Conservation (phyloP, 2,888 invertebrate genomes). For the Acleris emargana region DNA sequence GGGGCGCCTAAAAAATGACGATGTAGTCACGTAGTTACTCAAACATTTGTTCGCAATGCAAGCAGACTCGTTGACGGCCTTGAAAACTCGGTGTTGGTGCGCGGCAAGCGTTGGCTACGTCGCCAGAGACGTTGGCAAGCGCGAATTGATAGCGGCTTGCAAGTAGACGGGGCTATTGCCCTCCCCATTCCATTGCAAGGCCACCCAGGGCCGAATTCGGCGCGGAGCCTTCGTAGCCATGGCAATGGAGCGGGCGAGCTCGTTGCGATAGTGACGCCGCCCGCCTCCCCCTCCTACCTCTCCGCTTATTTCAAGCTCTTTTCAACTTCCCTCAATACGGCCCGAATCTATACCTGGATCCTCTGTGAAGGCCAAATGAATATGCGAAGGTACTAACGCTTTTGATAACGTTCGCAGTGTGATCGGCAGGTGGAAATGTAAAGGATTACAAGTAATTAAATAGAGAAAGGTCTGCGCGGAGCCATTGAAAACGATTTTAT, state of each 20-base stretch:
- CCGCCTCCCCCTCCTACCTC: conserved; percentile 48
- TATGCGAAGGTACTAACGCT: conserved; percentile 40
- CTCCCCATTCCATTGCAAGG: conserved; percentile 84
- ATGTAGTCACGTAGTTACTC: conserved; percentile 50
- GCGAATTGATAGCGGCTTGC: conserved; percentile 73
- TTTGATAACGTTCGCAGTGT: conserved; percentile 16
- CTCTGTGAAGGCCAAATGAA: conserved; percentile 57
- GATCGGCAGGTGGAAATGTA: conserved; percentile 18
- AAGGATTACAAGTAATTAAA: conserved; percentile 29
- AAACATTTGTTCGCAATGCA: conserved; percentile 56
- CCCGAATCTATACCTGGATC: conserved; percentile 68
- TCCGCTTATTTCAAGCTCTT: conserved; percentile 71
- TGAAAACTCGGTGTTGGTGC: conserved; percentile 50
- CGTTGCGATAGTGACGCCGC: conserved; percentile 78
- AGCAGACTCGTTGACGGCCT: conserved; percentile 64
- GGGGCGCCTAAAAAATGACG: conserved; percentile 41
- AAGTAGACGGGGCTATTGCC: conserved; percentile 80
- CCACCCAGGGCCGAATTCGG: conserved; percentile 81
- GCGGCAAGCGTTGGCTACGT: conserved; percentile 45
- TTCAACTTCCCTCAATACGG: conserved; percentile 77
- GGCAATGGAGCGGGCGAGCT: conserved; percentile 69
- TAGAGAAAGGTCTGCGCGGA: conserved; percentile 16
- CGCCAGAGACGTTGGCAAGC: conserved; percentile 70
- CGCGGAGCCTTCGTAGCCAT: conserved; percentile 65
- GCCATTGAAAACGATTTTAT: conserved; percentile 14